Conservation (phyloP, 2,888 invertebrate species). For the Zygogramma bicolorata region DNA sequence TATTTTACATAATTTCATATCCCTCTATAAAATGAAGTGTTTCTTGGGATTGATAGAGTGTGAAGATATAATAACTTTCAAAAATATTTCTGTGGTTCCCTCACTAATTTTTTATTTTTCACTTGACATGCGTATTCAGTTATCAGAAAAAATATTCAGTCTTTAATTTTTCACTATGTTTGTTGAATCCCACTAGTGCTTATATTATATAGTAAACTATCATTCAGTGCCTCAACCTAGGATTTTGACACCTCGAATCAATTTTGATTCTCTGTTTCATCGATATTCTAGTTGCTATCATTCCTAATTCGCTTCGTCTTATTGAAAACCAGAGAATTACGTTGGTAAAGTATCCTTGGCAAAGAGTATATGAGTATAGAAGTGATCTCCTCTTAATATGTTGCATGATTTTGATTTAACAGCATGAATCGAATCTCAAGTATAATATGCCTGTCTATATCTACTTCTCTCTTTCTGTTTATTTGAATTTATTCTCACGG, state of each 20-base stretch:
- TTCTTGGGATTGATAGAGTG: too few relatives aligned
- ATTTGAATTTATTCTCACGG: conserved; percentile 33
- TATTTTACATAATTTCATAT: too few relatives aligned
- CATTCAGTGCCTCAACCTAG: not conserved
- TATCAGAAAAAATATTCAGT: too few relatives aligned
- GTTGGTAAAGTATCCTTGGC: not conserved
- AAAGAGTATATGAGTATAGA: conserved; percentile 6
- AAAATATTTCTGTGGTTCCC: too few relatives aligned
- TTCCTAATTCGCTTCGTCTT: not conserved
- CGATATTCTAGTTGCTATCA: not conserved
- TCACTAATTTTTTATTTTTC: too few relatives aligned
- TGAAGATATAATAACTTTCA: too few relatives aligned
- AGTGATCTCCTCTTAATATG: conserved; percentile 11
- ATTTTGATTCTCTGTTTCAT: not conserved
- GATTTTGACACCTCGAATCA: not conserved
- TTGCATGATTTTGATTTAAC: conserved; percentile 25
- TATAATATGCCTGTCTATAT: conserved; percentile 42
- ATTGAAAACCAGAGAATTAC: not conserved
- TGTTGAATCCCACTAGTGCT: not conserved
- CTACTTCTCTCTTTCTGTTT: conserved; percentile 28
- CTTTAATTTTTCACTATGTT: not conserved
- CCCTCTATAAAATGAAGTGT: too few relatives aligned
- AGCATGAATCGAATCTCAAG: conserved; percentile 32
- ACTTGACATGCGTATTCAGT: too few relatives aligned
- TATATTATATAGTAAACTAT: not conserved